Evolutionary conservation across 2,113 vertebrate species (phyloP).

Genomic region (Antigone vipio): DNA sequence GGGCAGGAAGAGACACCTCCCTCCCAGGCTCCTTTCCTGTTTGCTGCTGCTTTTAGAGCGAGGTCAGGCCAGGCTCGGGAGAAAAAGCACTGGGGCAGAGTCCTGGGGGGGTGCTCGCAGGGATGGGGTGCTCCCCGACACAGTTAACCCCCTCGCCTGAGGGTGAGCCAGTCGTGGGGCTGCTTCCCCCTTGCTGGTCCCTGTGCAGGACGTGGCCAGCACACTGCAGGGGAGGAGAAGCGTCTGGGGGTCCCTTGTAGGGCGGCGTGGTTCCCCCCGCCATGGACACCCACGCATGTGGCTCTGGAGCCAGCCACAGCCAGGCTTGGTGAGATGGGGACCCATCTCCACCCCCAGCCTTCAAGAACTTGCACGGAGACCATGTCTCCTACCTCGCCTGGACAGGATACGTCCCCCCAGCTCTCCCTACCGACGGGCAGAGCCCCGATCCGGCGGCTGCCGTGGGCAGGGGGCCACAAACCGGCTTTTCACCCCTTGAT

Average conservation of each 20-base stretch:
- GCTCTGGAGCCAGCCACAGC: neutral
- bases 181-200: neutral
- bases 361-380: neutral
- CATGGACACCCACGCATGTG: rapidly evolving
- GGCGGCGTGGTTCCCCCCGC: neutral
- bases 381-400: rapidly evolving
- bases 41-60: conserved; percentile 47
- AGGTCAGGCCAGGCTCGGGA: neutral
- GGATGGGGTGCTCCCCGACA: neutral
- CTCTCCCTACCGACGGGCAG: rapidly evolving
- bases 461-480: neutral
- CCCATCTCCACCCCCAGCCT: neutral
- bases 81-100: neutral
- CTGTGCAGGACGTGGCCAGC: rapidly evolving
- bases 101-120: neutral
- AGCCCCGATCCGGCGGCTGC: neutral
- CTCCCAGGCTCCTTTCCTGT: conserved; percentile 56
- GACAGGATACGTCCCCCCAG: rapidly evolving
- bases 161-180: neutral
- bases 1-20: conserved; percentile 53
- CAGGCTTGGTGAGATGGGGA: neutral
- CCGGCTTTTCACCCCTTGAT: neutral
- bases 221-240: neutral
- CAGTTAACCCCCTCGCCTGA: neutral
- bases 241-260: rapidly evolving